These are phyloP conservation scores for Tylochromis polylepis DNA, from an alignment of 2,113 vertebrate species.

Conservation along the genomic window DNA sequence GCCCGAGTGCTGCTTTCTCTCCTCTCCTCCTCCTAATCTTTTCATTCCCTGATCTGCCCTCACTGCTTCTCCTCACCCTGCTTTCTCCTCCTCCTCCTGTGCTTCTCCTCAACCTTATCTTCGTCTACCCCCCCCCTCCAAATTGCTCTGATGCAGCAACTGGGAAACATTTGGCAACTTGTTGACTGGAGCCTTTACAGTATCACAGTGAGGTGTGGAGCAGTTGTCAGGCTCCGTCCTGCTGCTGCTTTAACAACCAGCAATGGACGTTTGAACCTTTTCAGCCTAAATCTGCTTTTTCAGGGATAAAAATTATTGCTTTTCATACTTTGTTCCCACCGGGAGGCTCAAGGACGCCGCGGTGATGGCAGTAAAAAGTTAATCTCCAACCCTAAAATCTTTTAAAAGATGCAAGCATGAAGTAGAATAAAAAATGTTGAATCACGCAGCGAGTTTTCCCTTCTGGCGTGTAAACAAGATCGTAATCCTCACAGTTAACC, in stretches of 20 bases:
- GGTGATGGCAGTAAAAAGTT: neutral
- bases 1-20: slow-evolving; percentile 9
- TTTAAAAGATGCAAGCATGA: neutral
- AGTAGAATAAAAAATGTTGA: neutral
- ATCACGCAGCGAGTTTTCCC: neutral
- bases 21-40: neutral
- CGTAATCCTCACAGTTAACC: neutral
- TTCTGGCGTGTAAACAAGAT: neutral
- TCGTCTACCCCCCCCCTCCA: neutral
- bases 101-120: neutral
- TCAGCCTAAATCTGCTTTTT: neutral
- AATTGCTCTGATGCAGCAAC: neutral
- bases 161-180: slow-evolving; percentile 32
- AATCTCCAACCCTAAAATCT: neutral
- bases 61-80: neutral
- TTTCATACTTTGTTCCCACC: neutral
- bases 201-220: neutral
- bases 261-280: neutral
- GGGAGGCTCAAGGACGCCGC: rapidly evolving
- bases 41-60: neutral
- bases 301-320: rapidly evolving
- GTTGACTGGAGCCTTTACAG: slow-evolving; percentile 4
- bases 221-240: neutral
- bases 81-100: neutral
- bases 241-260: neutral